Percentiles rank a stretch among this genome's conserved stretches.
Conservation (phyloP, 2,113 vertebrate species). For the Oryzias javanicus region DNA sequence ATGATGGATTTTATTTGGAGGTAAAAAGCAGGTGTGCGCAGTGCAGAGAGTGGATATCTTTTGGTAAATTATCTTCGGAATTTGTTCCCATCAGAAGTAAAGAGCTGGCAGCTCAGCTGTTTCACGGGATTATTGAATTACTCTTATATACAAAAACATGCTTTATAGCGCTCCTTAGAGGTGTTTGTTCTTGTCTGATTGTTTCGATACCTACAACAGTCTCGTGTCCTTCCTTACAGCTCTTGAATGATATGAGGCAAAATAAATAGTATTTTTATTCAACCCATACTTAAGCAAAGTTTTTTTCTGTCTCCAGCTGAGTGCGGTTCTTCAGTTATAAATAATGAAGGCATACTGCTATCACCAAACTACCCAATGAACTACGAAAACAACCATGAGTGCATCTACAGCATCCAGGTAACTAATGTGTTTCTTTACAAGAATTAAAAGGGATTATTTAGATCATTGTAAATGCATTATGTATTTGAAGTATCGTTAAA, state of each 20-base stretch:
- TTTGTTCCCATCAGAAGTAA: slow-evolving; percentile 39
- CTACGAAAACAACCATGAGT: slow-evolving; percentile 88
- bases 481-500: slow-evolving; percentile 8
- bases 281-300: neutral
- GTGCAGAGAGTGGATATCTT: slow-evolving; percentile 29
- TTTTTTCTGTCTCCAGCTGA: slow-evolving; percentile 66
- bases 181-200: slow-evolving; percentile 3
- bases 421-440: neutral
- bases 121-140: slow-evolving; percentile 50
- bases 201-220: too few species aligned
- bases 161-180: neutral
- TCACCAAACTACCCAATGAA: slow-evolving; percentile 82
- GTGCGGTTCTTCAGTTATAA: slow-evolving; percentile 78
- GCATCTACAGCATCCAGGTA: slow-evolving; percentile 96
- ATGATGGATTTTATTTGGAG: slow-evolving; percentile 8
- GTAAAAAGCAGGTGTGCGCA: slow-evolving; percentile 39
- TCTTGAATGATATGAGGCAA: too few species aligned
- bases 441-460: neutral
- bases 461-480: slow-evolving; percentile 6
- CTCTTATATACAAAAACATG: neutral
- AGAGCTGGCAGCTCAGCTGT: slow-evolving; percentile 52
- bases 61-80: slow-evolving; percentile 43
- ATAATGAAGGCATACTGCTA: slow-evolving; percentile 79
- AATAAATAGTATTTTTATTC: neutral
- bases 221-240: too few species aligned